Conservation (phyloP, 2,113 vertebrate species). For the Galemys pyrenaicus region DNA sequence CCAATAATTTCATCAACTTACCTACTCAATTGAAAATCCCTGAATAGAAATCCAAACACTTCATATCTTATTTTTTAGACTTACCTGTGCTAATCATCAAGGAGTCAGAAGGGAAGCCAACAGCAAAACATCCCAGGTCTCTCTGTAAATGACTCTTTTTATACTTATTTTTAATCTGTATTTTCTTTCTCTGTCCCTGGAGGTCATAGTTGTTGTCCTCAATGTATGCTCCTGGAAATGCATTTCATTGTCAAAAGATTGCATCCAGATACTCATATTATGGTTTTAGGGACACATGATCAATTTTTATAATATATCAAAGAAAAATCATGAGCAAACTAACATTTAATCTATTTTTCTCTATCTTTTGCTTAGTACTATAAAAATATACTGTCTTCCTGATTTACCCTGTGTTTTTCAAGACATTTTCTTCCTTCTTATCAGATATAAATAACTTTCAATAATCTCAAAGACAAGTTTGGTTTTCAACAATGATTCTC, state of each 20-base stretch:
- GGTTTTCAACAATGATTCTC: neutral
- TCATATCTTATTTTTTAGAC: neutral
- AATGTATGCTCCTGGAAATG: neutral
- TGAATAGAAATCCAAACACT: neutral
- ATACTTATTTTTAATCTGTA: neutral
- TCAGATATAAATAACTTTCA: slow-evolving; percentile 45
- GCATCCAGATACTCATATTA: slow-evolving; percentile 31
- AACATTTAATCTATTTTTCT: neutral
- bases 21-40: neutral
- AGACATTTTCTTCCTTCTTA: slow-evolving; percentile 17
- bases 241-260: slow-evolving; percentile 48
- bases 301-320: slow-evolving; percentile 43
- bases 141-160: neutral
- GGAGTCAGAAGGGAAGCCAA: neutral
- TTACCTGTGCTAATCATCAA: neutral
- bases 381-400: slow-evolving; percentile 7
- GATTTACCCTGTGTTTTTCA: slow-evolving; percentile 20
- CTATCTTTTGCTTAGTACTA: slow-evolving; percentile 33
- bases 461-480: neutral
- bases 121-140: neutral
- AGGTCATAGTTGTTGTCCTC: neutral
- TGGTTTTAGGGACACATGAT: slow-evolving; percentile 48
- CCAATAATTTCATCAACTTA: neutral
- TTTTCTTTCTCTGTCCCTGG: slow-evolving; percentile 15
- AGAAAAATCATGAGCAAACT: slow-evolving; percentile 23